Evolutionary conservation across 64 coral and sea anemone genomes (phyloP), one percentile per base, ranked within the genome.

Genomic region (Stichodactyla mertensii): DNA sequence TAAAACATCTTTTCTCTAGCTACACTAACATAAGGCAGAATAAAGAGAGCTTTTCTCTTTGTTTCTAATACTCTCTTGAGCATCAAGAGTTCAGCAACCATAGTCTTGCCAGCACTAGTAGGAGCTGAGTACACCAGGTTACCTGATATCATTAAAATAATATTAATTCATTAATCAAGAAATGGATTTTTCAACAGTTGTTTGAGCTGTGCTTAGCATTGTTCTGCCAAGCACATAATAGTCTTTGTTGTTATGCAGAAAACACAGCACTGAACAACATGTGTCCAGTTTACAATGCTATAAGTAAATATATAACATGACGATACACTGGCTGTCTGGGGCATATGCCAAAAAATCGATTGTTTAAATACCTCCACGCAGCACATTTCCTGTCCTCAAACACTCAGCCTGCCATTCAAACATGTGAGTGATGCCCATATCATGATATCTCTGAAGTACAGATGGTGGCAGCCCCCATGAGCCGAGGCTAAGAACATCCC

Each of bases 1-100:
- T 99, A 99, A 78, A 95, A 99, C 97, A 99, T 99, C 83, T 99
- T 99, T 91, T 99, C 97, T 78, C 97, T 91, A 7, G 97, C 88
- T 14, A 99, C 97, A 83, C 97, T 99, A 23, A 99, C 93, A 71
- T 95, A 99, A 0, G 97, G 97, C 55, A 99, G 87, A 91, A 99
- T 99, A 84, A 99, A 95, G 26, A 99, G 77, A 6, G 97, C 97
- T 91, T 99, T 99, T 11, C 97, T 89, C 78, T 99, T 99, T 66
- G 91, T 99, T 74, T 99, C 97, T 55, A 99, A 77, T 13, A 99
- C 93, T 77, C 97, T 88, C 45, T 99, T 99, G 8, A 99, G 54
- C 64, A 99, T 92, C 27, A 99, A 22, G 60, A 99, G 71, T 84
- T 99, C 97, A 82, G 97, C 97, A 31, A 99, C 97, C 97, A 99